Evolutionary conservation across 2,888 invertebrate genomes (phyloP).

Genomic region (Pharmacophagus antenor): DNA sequence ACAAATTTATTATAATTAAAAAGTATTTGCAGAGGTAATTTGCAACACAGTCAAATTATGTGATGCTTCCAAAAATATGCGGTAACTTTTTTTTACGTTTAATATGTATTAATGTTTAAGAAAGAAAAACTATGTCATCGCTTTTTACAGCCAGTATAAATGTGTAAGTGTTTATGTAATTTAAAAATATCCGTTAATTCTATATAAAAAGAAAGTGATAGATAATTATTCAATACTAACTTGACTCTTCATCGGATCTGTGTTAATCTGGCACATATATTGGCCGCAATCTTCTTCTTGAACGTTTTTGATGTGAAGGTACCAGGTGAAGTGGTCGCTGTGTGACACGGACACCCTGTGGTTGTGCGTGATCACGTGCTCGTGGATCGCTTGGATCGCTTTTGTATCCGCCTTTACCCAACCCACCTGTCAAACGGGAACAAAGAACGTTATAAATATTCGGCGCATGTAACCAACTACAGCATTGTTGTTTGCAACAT

Average conservation of each 20-base stretch:
- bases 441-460: constrained; percentile 32
- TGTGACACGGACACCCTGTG: constrained; percentile 89
- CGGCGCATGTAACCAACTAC: constrained; percentile 26
- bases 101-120: too few relatives aligned
- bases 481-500: constrained; percentile 24
- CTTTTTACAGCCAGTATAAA: too few relatives aligned
- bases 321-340: constrained; percentile 90
- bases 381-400: constrained; percentile 92
- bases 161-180: too few relatives aligned
- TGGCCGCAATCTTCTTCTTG: constrained; percentile 90
- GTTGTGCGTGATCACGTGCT: constrained; percentile 93
- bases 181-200: too few relatives aligned
- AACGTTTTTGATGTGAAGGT: constrained; percentile 88
- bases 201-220: too few relatives aligned
- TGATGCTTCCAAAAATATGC: too few relatives aligned
- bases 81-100: too few relatives aligned
- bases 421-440: constrained; percentile 82
- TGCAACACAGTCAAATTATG: too few relatives aligned
- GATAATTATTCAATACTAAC: constrained; percentile 60
- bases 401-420: constrained; percentile 93
- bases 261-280: constrained; percentile 94
- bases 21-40: too few relatives aligned
- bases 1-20: too few relatives aligned
- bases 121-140: too few relatives aligned
- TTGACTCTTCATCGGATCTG: constrained; percentile 94